A percentile compares a stretch with the other conserved stretches of the same genome.
Conservation (phyloP, 64 coral and sea anemone genomes). For the Actinia equina region DNA sequence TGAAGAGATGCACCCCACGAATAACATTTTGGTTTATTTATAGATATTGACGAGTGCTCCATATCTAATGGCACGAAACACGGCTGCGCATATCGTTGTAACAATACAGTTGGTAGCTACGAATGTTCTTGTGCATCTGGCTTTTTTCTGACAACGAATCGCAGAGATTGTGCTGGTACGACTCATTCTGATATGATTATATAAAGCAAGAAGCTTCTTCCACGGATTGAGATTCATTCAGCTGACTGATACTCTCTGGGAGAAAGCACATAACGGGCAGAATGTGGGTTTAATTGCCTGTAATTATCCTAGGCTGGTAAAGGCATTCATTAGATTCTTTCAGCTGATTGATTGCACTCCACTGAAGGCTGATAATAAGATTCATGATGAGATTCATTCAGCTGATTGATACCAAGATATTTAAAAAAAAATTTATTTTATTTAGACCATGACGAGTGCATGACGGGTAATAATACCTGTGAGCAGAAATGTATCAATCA, state of each 20-base stretch:
- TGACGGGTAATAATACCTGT: conserved; percentile 26
- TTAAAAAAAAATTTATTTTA: neutral
- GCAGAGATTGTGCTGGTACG: conserved; percentile 29
- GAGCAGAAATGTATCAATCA: conserved; percentile 34
- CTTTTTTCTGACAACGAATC: conserved; percentile 3
- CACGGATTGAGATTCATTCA: too few relatives aligned
- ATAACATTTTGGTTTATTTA: neutral
- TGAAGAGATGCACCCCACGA: too few relatives aligned
- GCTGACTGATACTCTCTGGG: too few relatives aligned
- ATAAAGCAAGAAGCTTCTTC: too few relatives aligned
- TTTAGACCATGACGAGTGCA: conserved; percentile 40
- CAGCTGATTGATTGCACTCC: too few relatives aligned
- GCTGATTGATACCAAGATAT: neutral
- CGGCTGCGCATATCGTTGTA: conserved; percentile 39
- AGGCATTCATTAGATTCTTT: too few relatives aligned
- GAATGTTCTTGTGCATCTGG: conserved; percentile 28
- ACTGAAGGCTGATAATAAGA: too few relatives aligned
- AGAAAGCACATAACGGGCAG: too few relatives aligned
- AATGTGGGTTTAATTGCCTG: too few relatives aligned
- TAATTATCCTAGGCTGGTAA: too few relatives aligned
- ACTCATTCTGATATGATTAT: neutral
- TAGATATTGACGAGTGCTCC: conserved; percentile 41
- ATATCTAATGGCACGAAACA: neutral
- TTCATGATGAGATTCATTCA: too few relatives aligned
- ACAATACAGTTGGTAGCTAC: conserved; percentile 38